Evolutionary conservation across 2,888 invertebrate genomes (phyloP).

Genomic region (Plebejus argus): DNA sequence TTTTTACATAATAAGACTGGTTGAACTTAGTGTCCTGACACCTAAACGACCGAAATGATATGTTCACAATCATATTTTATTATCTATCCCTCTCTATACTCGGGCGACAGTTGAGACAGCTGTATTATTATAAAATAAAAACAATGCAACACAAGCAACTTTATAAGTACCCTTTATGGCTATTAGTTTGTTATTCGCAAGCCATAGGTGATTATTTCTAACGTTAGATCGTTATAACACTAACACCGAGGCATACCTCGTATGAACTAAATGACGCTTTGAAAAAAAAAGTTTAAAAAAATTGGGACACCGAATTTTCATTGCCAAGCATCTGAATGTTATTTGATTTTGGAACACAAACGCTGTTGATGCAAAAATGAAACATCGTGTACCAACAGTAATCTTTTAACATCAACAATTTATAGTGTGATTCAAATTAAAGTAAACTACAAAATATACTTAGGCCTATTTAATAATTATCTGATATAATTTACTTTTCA

Average conservation of each 20-base stretch:
- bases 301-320: not conserved
- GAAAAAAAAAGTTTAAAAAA: not conserved
- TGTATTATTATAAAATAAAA: slow-evolving; percentile 61
- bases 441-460: too few relatives aligned
- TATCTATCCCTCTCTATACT: slow-evolving; percentile 46
- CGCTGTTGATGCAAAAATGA: not conserved
- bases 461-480: too few relatives aligned
- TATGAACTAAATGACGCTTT: not conserved
- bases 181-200: slow-evolving; percentile 79
- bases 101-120: slow-evolving; percentile 42
- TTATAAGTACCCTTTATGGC: slow-evolving; percentile 72
- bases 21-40: slow-evolving; percentile 46
- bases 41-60: slow-evolving; percentile 44
- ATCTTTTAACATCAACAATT: not conserved
- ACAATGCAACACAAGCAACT: slow-evolving; percentile 77
- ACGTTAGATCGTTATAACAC: slow-evolving; percentile 75
- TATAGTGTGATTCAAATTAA: not conserved
- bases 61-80: slow-evolving; percentile 41
- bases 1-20: slow-evolving; percentile 60
- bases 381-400: not conserved
- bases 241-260: slow-evolving; percentile 54
- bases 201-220: slow-evolving; percentile 75
- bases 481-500: not conserved
- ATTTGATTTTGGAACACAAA: not conserved
- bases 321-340: not conserved